Conservation (phyloP, 2,797 vertebrate genomes). For the Siniperca obscura region DNA sequence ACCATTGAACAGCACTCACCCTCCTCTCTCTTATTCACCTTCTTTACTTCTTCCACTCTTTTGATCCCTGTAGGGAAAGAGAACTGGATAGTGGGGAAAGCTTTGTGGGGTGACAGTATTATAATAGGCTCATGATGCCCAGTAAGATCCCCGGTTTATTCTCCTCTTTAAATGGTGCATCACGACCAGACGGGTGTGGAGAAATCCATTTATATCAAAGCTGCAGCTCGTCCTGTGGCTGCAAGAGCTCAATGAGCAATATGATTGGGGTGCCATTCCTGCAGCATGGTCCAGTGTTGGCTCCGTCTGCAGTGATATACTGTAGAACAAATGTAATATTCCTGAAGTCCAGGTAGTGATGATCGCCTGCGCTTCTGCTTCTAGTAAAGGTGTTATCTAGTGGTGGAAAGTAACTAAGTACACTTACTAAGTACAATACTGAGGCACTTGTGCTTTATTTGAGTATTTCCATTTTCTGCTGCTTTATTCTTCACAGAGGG, state of each 20-base stretch:
- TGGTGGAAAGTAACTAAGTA: background rate
- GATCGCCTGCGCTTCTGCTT: background rate
- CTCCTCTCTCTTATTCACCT: background rate
- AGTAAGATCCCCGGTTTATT: constrained; percentile 43
- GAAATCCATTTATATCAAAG: constrained; percentile 61
- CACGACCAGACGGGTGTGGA: constrained; percentile 29
- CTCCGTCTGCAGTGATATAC: constrained; percentile 21
- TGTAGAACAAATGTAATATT: background rate
- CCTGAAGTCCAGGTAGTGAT: background rate
- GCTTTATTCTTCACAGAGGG: no score
- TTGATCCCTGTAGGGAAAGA: constrained; percentile 15
- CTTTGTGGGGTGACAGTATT: constrained; percentile 29
- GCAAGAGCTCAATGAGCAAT: constrained; percentile 15
- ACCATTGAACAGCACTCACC: constrained; percentile 7
- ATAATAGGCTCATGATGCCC: constrained; percentile 55
- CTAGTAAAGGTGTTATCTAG: background rate
- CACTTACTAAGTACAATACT: background rate
- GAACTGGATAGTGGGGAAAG: background rate
- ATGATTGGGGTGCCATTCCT: background rate
- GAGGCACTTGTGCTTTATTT: background rate
- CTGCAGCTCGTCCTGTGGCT: constrained; percentile 38
- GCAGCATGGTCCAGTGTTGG: constrained; percentile 5
- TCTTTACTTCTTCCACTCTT: constrained; percentile 16
- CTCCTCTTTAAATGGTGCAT: constrained; percentile 47
- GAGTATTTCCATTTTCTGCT: no score